Evolutionary conservation across 1,140 invertebrate genomes (phyloP).

Genomic region (Drosophila busckii): DNA sequence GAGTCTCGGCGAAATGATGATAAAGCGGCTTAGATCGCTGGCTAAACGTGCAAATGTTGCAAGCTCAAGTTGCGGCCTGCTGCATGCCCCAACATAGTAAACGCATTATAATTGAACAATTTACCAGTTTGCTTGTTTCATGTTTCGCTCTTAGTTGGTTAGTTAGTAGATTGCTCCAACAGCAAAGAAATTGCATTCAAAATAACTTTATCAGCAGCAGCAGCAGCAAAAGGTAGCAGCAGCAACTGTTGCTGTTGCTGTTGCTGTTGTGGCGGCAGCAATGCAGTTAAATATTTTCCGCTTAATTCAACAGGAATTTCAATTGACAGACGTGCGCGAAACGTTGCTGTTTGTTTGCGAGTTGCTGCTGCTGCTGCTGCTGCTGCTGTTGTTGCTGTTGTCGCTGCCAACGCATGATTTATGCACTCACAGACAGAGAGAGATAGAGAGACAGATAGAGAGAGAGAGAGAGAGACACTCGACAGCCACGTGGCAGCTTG

Average conservation of each 20-base stretch:
- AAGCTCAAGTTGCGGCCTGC: slow-evolving; percentile 19
- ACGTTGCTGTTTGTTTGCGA: slow-evolving; percentile 16
- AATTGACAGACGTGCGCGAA: slow-evolving; percentile 68
- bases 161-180: background rate
- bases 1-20: too few species aligned
- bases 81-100: slow-evolving; percentile 46
- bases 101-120: slow-evolving; percentile 78
- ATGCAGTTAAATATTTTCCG: slow-evolving; percentile 74
- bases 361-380: slow-evolving; percentile 4
- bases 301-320: slow-evolving; percentile 78
- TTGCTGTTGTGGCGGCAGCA: slow-evolving; percentile 25
- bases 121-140: slow-evolving; percentile 57
- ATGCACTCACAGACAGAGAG: slow-evolving; percentile 54
- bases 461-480: background rate
- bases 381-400: background rate
- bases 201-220: slow-evolving; percentile 63
- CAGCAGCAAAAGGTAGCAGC: slow-evolving; percentile 40
- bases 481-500: slow-evolving; percentile 25
- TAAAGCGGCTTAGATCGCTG: too few species aligned
- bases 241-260: slow-evolving; percentile 20
- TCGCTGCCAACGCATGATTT: slow-evolving; percentile 62
- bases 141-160: background rate
- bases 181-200: slow-evolving; percentile 35
- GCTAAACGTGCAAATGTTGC: too few species aligned
- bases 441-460: slow-evolving; percentile 13